Percentiles rank a stretch among this genome's conserved stretches.
Evolutionary conservation across 1,140 invertebrate species (phyloP).

Genomic region (Meteorus sp.): DNA sequence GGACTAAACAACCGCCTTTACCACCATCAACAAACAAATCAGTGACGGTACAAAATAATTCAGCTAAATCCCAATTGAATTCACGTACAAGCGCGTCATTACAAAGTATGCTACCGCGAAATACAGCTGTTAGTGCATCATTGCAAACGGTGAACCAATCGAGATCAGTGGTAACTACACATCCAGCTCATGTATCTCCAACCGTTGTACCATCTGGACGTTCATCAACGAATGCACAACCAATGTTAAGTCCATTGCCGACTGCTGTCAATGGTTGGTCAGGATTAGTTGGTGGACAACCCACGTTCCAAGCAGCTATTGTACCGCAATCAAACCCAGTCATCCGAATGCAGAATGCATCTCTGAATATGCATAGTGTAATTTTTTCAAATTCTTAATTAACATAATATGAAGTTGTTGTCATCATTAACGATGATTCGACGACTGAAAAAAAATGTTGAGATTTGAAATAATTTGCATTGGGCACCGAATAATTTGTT

Average conservation of each 20-base stretch:
- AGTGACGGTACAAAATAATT: conserved; percentile 41
- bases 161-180: conserved; percentile 41
- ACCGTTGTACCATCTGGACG: conserved; percentile 42
- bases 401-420: background rate
- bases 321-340: conserved; percentile 49
- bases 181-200: conserved; percentile 46
- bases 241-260: conserved; percentile 50
- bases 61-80: conserved; percentile 41
- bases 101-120: conserved; percentile 41
- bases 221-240: conserved; percentile 42
- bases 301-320: conserved; percentile 50
- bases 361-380: conserved; percentile 52
- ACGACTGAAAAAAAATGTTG: too few relatives aligned
- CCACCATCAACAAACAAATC: conserved; percentile 40
- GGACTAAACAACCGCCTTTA: conserved; percentile 64
- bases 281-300: conserved; percentile 57
- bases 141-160: conserved; percentile 44
- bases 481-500: too few relatives aligned
- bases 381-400: conserved; percentile 28
- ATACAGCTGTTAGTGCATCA: conserved; percentile 34
- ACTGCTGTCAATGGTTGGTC: conserved; percentile 56
- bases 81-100: conserved; percentile 34
- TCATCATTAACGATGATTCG: too few relatives aligned
- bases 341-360: conserved; percentile 46
- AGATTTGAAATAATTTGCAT: too few relatives aligned